A percentile compares a stretch with the other conserved stretches of the same genome.
Evolutionary conservation across 2,888 invertebrate species (phyloP).

Genomic region (Oligia fasciuncula): DNA sequence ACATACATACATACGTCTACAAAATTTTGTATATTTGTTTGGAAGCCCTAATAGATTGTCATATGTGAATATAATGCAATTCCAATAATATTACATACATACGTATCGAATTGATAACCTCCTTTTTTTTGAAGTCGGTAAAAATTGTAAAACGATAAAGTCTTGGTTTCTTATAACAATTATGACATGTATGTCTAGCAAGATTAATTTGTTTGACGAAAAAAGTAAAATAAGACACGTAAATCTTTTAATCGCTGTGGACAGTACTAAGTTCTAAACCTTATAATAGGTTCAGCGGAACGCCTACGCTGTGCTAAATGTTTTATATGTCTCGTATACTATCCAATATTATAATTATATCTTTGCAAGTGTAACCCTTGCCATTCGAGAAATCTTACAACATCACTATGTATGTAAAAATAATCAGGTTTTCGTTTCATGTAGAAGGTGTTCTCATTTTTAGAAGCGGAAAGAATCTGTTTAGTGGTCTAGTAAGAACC

Average conservation of each 20-base stretch:
- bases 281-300: conserved; percentile 13
- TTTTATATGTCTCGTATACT: conserved; percentile 20
- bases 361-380: not conserved
- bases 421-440: not conserved
- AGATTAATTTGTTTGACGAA: not conserved
- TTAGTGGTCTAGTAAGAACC: not conserved
- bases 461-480: not conserved
- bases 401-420: not conserved
- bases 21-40: too few relatives aligned
- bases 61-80: too few relatives aligned
- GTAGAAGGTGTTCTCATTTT: not conserved
- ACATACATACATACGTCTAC: too few relatives aligned
- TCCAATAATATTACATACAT: too few relatives aligned
- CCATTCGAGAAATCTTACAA: conserved; percentile 3
- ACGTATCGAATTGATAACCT: too few relatives aligned
- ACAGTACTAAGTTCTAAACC: not conserved
- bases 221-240: not conserved
- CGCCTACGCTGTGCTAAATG: conserved; percentile 17
- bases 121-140: too few relatives aligned
- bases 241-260: not conserved
- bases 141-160: not conserved
- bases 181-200: not conserved
- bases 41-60: too few relatives aligned
- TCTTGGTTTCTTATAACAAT: not conserved
- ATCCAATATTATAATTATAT: conserved; percentile 8